Evolutionary conservation across 2,888 invertebrate genomes (phyloP).

Genomic region (Mesoligia furuncula): DNA sequence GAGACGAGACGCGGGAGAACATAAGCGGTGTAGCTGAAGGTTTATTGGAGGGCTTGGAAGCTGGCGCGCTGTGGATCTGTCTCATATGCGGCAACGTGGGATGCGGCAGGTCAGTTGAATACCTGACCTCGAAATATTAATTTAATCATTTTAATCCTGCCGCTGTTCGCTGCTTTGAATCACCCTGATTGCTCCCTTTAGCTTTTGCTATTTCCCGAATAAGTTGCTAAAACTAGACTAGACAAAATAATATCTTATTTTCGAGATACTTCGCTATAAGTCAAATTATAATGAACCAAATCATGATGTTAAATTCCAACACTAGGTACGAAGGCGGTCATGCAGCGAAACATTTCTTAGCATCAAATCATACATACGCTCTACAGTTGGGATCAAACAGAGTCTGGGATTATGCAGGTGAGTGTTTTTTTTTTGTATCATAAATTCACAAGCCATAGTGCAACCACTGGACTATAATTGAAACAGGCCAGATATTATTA

Average conservation of each 20-base stretch:
- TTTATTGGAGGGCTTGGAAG: conserved; percentile 85
- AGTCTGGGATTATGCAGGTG: conserved; percentile 99
- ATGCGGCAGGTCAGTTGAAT: conserved; percentile 94
- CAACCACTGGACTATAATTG: neutral
- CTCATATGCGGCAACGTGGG: conserved; percentile 99
- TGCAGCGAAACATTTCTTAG: conserved; percentile 98
- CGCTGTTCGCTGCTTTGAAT: neutral
- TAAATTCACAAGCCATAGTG: neutral
- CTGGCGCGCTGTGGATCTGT: conserved; percentile 99
- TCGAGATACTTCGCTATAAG: neutral
- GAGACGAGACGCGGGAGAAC: conserved; percentile 87
- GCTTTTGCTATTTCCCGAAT: neutral
- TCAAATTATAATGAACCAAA: neutral
- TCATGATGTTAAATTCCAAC: neutral
- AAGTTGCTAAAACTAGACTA: neutral
- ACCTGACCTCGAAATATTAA: neutral
- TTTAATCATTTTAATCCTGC: neutral
- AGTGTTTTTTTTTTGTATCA: neutral
- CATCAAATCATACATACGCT: conserved; percentile 99
- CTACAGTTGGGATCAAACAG: conserved; percentile 98
- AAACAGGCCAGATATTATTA: neutral
- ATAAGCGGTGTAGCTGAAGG: conserved; percentile 91
- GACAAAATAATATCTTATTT: neutral
- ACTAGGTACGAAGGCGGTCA: conserved; percentile 93
- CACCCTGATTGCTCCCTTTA: neutral